Base-by-base conservation (phyloP, 1,140 invertebrate genomes). In the Pogonognathellus flavescens region DNA sequence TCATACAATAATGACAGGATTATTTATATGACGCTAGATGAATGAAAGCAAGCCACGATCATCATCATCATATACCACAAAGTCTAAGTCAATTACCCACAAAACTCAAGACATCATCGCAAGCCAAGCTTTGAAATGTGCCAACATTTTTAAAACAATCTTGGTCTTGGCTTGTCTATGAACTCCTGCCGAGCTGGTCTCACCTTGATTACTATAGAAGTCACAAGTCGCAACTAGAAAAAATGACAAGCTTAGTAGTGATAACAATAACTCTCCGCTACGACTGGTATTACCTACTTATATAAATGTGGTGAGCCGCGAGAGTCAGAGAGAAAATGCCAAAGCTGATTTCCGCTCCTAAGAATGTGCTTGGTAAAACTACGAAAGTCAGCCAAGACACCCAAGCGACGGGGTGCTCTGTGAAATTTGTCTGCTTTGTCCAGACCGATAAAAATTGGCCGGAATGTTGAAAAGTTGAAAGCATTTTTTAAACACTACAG, bases 341-440 rank as follows among this genome's bases (percentile, higher is more conserved):
- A 66, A 66, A 66, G 62, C 62, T 66, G 62, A 66, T 66, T 66
- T 66, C 62, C 62, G 62, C 20, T 66, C 20, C 20, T 20, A 66
- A 25, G 20, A 66, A 5, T 22, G 62, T 41, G 6, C 31, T 41
- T 41, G 5, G 22, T 20, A 66, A 14, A 13, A 66, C 62, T 41
- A 66, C 20, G 25, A 20, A 66, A 22, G 62, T 66, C 62, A 66
- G 62, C 22, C 62, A 66, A 66, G 62, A 66, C 62, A 66, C 20
- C 62, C 62, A 20, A 66, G 20, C 25, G 60, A 22, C 25, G 60
- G 20, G 25, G 22, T 66, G 62, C 62, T 66, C 25, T 66, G 25
- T 66, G 62, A 66, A 66, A 66, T 66, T 66, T 66, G 62, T 66
- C 62, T 66, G 18, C 25, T 25, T 25, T 66, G 20, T 22, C 22